Conservation (phyloP, 64 coral and sea anemone species). For the Trachythela sp. region DNA sequence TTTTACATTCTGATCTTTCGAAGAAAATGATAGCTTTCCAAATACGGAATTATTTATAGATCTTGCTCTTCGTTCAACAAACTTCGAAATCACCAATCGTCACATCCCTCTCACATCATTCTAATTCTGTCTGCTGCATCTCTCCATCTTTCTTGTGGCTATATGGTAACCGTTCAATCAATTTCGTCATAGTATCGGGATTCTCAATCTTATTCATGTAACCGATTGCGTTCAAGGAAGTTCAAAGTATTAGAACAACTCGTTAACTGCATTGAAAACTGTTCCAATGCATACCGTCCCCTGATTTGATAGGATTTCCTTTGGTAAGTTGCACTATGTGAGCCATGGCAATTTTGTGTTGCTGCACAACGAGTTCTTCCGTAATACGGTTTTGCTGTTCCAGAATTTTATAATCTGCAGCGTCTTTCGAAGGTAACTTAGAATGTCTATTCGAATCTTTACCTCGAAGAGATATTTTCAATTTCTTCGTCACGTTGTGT, state of each 20-base stretch:
- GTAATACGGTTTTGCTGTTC: too few relatives aligned
- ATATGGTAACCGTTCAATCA: slow-evolving; percentile 4
- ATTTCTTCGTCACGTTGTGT: too few relatives aligned
- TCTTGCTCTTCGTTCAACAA: background rate
- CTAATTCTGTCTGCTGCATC: background rate
- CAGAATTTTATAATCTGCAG: too few relatives aligned
- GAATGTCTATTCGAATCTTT: too few relatives aligned
- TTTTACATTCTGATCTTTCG: too few relatives aligned
- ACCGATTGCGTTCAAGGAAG: background rate
- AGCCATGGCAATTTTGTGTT: background rate
- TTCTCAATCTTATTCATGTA: background rate
- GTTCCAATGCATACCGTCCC: slow-evolving; percentile 8
- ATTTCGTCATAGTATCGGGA: background rate
- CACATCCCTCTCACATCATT: background rate
- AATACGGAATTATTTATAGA: background rate
- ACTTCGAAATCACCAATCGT: background rate
- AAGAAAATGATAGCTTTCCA: too few relatives aligned
- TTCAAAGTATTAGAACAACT: slow-evolving; percentile 6
- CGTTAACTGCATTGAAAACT: background rate
- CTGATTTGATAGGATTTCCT: background rate
- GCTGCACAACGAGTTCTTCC: too few relatives aligned
- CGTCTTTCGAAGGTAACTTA: too few relatives aligned
- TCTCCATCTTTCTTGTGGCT: slow-evolving; percentile 2
- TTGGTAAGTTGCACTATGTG: background rate
- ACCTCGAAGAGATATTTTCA: too few relatives aligned